Evolutionary conservation across 2,113 vertebrate species (phyloP), one percentile per base, ranked within the genome.

Genomic region (Silurus meridionalis): DNA sequence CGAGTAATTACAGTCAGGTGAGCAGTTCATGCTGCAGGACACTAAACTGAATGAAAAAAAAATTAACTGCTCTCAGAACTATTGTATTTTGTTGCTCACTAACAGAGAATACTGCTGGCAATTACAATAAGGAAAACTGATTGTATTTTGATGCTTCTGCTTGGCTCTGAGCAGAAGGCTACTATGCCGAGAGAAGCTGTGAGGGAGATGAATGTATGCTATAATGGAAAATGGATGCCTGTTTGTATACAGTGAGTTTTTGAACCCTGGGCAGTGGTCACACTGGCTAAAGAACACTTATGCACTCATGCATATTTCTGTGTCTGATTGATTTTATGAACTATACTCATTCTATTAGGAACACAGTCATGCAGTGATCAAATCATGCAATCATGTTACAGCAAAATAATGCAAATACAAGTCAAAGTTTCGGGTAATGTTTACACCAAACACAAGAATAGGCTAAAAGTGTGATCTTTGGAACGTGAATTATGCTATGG

Each of bases 121-220:
- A 58, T 57, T 67, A 63, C 10, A 82, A 82, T 55, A 46, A 64
- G 67, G 14, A 53, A 17, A 23, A 64, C 64, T 85, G 0, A 19
- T 82, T 78, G 60, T 88, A 69, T 48, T 67, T 78, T 55, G 50
- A 46, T 66, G 61, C 25, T 25, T 37, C 23, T 17, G 17, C 23
- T 82, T 67, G 74, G 52, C 80, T 81, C 19, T 64, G 74, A 82
- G 66, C 78, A 85, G 71, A 82, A 61, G 72, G 52, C 63, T 55
- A 78, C 64, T 85, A 79, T 88, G 79, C 53, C 53, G 60, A 75
- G 17, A 8, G 74, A 23, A 75, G 28, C 9, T 64, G 67, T 66
- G 67, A 17, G 50, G 77, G 77, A 74, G 21, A 60, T 58, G 52
- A 46, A 48, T 3, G 21, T 28, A 48, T 80, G 78, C 23, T 15